Evolutionary conservation across 2,113 vertebrate species (phyloP), one percentile per base, ranked within the genome.

Genomic region (Madoqua kirkii): DNA sequence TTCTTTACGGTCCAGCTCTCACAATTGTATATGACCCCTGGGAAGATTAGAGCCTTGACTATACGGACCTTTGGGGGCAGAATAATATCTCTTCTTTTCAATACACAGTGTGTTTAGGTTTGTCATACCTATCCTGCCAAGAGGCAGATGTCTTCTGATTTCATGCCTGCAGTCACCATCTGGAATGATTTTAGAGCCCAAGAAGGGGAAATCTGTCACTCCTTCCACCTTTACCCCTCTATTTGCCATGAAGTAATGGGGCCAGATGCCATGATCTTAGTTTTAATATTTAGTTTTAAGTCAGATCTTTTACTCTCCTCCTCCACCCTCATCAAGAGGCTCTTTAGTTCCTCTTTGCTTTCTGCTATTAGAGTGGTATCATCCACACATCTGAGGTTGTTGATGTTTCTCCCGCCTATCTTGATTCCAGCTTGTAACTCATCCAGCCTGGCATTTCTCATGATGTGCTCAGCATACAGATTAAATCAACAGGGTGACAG

Each of bases 51-150:
- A 36, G 64, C 64, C 9, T 36, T 12, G n/a, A 71, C 17, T 71
- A 11, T 21, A 71, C 0, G 5, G 10, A 71, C 64, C 9, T 71
- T 71, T 71, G n/a, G 0, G 0, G 19, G 19, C 64, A 71, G n/a
- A 71, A n/a, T 71, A 71, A 36, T 71, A 19, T 71, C 9, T 71
- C 64, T 71, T 9, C 64, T 71, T 71, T 71, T 71, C 19, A 36
- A 71, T 11, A 36, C 1, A 3, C 64, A n/a, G n/a, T n/a, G n/a
- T 71, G 17, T 71, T 71, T 36, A 71, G n/a, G n/a, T 36, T 23
- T 71, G n/a, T 71, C n/a, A 23, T 12, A 36, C n/a, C 64, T 71
- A 36, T 36, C n/a, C 64, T 71, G 19, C n/a, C 19, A 71, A 71
- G n/a, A 23, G 23, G 64, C 64, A 71, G 21, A 71, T 10, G 17